These are phyloP conservation scores for Pongo pygmaeus DNA, from an alignment of 2,113 vertebrate species.

Conservation along the genomic window DNA sequence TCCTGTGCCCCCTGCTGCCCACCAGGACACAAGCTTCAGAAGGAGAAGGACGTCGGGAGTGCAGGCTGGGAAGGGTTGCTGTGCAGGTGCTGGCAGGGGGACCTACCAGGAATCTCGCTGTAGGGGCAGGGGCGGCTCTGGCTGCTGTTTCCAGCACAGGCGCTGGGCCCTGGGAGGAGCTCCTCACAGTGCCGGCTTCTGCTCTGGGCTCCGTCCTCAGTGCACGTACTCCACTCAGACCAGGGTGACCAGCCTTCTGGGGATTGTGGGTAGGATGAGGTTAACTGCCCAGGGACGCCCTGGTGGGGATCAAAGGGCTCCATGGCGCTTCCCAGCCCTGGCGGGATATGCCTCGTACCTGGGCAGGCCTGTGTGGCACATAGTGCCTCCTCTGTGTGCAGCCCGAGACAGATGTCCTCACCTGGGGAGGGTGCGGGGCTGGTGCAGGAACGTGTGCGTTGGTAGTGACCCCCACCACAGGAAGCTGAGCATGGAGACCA, in stretches of 20 bases:
- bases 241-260: slow-evolving; percentile 97
- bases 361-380: slow-evolving; percentile 96
- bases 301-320: not conserved
- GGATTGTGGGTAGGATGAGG: not conserved
- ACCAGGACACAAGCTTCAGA: not conserved
- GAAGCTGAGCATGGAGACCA: slow-evolving; percentile 97
- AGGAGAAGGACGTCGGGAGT: not conserved
- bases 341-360: slow-evolving; percentile 83
- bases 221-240: slow-evolving; percentile 95
- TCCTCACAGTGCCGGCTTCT: slow-evolving; percentile 90
- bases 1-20: not conserved
- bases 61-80: not conserved
- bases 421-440: slow-evolving; percentile 88
- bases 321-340: not conserved
- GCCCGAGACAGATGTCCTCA: slow-evolving; percentile 97
- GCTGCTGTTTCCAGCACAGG: slow-evolving; percentile 93
- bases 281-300: not conserved
- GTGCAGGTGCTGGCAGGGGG: not conserved
- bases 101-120: slow-evolving; percentile 94
- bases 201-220: slow-evolving; percentile 91
- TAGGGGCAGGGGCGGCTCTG: slow-evolving; percentile 92
- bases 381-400: slow-evolving; percentile 97
- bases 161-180: slow-evolving; percentile 82
- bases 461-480: slow-evolving; percentile 97
- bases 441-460: slow-evolving; percentile 95